Evolutionary conservation across 2,797 vertebrate species (phyloP).

Genomic region (Synaphobranchus kaupii): DNA sequence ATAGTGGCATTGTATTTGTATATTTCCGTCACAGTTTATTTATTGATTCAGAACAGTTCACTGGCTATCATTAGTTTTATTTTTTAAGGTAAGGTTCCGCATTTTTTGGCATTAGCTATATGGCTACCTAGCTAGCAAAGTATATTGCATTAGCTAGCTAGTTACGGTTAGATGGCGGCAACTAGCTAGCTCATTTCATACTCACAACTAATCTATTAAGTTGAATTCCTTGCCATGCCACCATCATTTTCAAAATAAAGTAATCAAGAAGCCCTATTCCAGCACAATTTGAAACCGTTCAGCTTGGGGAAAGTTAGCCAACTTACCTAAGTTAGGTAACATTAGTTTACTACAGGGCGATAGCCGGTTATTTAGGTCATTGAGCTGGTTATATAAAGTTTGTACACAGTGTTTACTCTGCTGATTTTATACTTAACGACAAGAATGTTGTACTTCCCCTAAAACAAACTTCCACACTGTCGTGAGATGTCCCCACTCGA

Average conservation of each 20-base stretch:
- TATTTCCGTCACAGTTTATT: constrained; percentile 21
- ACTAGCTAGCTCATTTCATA: not conserved
- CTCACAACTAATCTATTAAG: not conserved
- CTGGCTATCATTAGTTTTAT: constrained; percentile 47
- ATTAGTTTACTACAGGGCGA: not conserved
- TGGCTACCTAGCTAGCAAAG: constrained; percentile 37
- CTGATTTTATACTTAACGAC: not conserved
- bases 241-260: not conserved
- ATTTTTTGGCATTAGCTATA: constrained; percentile 50
- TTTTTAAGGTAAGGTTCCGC: constrained; percentile 61
- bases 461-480: not conserved
- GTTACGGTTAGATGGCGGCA: not conserved
- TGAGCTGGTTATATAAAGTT: not conserved
- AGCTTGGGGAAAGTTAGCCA: constrained; percentile 1
- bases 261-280: not conserved
- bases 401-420: not conserved
- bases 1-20: constrained; percentile 41
- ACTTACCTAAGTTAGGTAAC: constrained; percentile 8
- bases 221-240: not conserved
- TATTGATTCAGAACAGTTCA: constrained; percentile 31
- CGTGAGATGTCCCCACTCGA: not conserved
- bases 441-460: not conserved
- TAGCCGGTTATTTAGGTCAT: not conserved
- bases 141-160: constrained; percentile 7
- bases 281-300: not conserved